These are phyloP conservation scores for Hyperoplus lanceolatus DNA, from an alignment of 2,797 vertebrate genomes.

Conservation along the genomic window DNA sequence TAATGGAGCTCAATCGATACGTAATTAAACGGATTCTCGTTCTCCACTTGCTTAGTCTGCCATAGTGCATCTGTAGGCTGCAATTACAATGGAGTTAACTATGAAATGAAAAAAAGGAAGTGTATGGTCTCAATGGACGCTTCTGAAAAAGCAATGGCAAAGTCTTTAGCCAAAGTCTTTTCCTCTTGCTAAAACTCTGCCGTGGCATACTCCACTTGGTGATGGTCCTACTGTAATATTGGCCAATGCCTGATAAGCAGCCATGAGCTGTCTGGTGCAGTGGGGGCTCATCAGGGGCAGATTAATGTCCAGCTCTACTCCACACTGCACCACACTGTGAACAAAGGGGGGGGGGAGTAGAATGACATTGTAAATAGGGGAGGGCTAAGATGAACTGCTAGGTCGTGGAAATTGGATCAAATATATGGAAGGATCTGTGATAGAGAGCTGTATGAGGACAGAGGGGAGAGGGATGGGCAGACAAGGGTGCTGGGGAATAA, in stretches of 20 bases:
- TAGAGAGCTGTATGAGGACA: constrained; percentile 30
- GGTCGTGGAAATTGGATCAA: constrained; percentile 48
- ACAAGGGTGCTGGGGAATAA: constrained; percentile 39
- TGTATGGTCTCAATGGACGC: constrained; percentile 29
- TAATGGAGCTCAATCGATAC: constrained; percentile 31
- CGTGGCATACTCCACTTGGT: constrained; percentile 20
- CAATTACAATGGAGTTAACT: neutral
- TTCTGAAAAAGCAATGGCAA: constrained; percentile 14
- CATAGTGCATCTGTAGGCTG: neutral
- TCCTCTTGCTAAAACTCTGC: constrained; percentile 33
- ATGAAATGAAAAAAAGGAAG: neutral
- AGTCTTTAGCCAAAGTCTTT: constrained; percentile 31
- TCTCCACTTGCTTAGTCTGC: neutral
- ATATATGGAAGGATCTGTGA: constrained; percentile 32
- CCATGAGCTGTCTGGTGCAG: constrained; percentile 58
- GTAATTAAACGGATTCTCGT: neutral
- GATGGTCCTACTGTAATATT: constrained; percentile 57
- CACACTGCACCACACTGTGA: constrained; percentile 30
- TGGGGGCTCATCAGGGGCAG: constrained; percentile 68
- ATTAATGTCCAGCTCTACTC: constrained; percentile 76
- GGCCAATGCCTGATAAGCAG: constrained; percentile 62
- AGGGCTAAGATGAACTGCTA: constrained; percentile 37
- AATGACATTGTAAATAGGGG: constrained; percentile 52
- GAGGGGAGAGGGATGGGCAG: constrained; percentile 42
- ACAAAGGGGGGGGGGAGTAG: constrained; percentile 41